phyloP scores from a whole-genome alignment of 2,797 vertebrate species.

The Channa striata region DNA sequence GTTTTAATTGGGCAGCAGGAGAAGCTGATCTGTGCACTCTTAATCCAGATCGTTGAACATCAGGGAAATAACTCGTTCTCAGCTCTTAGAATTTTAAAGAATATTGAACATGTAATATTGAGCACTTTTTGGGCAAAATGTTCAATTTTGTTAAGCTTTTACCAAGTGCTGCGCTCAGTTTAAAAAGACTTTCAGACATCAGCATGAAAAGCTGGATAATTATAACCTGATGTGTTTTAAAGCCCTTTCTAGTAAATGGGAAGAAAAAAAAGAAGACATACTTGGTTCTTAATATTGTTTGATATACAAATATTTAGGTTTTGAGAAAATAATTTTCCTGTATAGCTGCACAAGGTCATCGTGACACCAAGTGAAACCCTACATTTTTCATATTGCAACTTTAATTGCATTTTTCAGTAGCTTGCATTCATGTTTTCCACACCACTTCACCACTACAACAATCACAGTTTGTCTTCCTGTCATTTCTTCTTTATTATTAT shows the following conservation, averaged over 20 bases:
- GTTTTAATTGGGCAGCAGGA: conserved; percentile 27
- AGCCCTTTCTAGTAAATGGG: conserved; percentile 32
- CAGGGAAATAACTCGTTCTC: not conserved
- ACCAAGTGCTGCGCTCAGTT: conserved; percentile 17
- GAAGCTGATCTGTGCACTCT: conserved; percentile 3
- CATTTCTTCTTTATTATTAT: not conserved
- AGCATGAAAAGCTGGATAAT: conserved; percentile 23
- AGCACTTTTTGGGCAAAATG: not conserved
- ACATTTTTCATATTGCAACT: not conserved
- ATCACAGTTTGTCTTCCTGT: not conserved
- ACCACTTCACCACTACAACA: no score
- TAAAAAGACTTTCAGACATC: conserved; percentile 1
- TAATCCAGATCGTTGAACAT: not conserved
- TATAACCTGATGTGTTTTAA: conserved; percentile 32
- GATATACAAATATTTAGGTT: conserved; percentile 23
- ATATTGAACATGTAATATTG: not conserved
- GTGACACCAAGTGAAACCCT: no score
- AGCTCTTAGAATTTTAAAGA: not conserved
- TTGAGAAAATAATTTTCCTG: conserved; percentile 13
- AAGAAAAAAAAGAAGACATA: not conserved
- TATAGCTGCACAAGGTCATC: no score
- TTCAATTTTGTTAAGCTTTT: not conserved
- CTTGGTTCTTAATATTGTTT: conserved; percentile 32
- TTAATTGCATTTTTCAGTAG: not conserved
- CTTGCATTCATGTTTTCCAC: no score